These are phyloP conservation scores for Diplazon laetatorius DNA, from an alignment of 2,888 invertebrate species.

Conservation along the genomic window DNA sequence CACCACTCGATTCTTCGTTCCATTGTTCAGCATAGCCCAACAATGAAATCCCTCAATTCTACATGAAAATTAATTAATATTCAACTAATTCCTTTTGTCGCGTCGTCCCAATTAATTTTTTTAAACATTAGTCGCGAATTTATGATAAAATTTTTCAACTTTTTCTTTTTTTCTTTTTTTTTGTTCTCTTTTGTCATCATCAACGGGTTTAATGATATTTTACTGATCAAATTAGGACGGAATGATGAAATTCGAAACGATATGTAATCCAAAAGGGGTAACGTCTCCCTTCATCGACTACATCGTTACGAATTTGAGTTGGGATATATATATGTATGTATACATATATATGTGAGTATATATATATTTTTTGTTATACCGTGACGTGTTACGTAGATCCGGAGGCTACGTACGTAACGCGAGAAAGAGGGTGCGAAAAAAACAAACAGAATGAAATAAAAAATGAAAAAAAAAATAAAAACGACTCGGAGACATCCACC, in stretches of 20 bases:
- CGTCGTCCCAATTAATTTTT: background rate
- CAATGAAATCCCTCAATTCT: background rate
- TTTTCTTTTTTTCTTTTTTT: no score
- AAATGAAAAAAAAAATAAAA: background rate
- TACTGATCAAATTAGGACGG: slow-evolving; percentile 4
- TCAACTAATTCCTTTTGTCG: background rate
- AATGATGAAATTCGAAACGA: slow-evolving; percentile 19
- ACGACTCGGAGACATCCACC: slow-evolving; percentile 54
- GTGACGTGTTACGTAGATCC: background rate
- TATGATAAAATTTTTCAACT: no score
- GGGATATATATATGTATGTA: no score
- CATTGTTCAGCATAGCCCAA: slow-evolving; percentile 5
- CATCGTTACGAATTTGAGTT: slow-evolving; percentile 35
- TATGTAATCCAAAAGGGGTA: slow-evolving; percentile 21
- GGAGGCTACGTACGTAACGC: background rate
- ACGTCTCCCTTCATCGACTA: slow-evolving; percentile 15
- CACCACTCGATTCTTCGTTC: background rate
- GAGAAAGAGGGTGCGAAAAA: slow-evolving; percentile 20
- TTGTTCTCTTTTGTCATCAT: background rate
- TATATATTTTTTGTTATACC: slow-evolving; percentile 27
- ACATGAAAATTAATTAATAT: background rate
- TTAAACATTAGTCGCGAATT: background rate
- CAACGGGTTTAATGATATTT: slow-evolving; percentile 21
- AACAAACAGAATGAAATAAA: no score
- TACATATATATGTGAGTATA: no score